Evolutionary conservation across 2,797 vertebrate genomes (phyloP), one percentile per base, ranked within the genome.

Genomic region (Macropus fuliginosus): DNA sequence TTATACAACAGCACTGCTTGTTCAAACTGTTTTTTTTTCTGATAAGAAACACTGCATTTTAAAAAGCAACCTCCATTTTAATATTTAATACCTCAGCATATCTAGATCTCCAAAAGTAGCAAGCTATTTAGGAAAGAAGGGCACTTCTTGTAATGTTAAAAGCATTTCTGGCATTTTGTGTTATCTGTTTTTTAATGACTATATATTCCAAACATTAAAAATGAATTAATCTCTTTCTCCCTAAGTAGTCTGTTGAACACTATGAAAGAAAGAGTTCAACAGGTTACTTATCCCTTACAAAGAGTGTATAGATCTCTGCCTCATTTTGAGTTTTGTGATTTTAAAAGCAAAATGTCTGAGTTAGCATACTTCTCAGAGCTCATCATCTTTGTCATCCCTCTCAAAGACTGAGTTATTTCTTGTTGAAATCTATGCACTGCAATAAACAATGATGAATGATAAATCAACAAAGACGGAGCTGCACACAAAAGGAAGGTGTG

Each of bases 161-260:
- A 99, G 99, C 98, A 99, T 99, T 98, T 98, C 98, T 99, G 98
- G 98, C 98, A 98, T 99, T 99, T 98, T 98, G 98, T 98, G 98
- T 98, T 98, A 99, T 98, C 98, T 98, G 97, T 97, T 98, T 98
- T 99, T 98, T 99, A 99, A 99, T 98, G 98, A 98, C 98, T 98
- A 13, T 98, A 98, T 99, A 99, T 99, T 99, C 98, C 97, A 98
- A 98, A 98, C 99, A 99, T 99, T 99, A 99, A 99, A 99, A 99
- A 99, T 99, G 98, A 98, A 99, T 99, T 99, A 99, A 99, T 98
- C 98, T 98, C 97, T 95, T 97, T 98, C 98, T 98, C 98, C 97
- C 98, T 99, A 98, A 99, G 98, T 98, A 98, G 98, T 98, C 97
- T 98, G 97, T 98, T 97, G 98, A 98, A 98, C 97, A 98, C 55